Evolutionary conservation across 2,888 invertebrate genomes (phyloP), one percentile per base, ranked within the genome.

Genomic region (Agrilus cyanescens): DNA sequence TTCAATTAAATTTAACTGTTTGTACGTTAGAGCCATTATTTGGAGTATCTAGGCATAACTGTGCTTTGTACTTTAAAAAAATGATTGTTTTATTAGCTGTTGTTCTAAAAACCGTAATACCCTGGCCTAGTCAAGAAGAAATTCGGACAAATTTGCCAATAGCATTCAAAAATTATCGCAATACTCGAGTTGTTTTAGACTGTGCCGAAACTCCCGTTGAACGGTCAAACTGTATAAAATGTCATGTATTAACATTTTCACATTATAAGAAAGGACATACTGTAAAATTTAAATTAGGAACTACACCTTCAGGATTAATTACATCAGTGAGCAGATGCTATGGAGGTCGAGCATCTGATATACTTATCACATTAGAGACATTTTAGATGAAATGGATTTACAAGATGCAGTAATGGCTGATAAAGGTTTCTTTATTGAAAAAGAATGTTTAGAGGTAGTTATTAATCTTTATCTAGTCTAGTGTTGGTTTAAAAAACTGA

Each of bases 261-360:
- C 47, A 50, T 18, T 53, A 54, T 32, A 55, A 55, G 50, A 41
- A 49, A 8, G 32, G 31, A 4, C 40, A 50, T 8, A 56, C 54
- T n/a, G 32, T 52, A 4, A 53, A 56, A 45, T 53, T 53, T 35
- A 49, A 55, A 49, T 49, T 47, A 8, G 55, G 52, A 25, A 51
- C 55, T 7, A 48, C 45, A 43, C 55, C 56, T 15, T 50, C 45
- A 29, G 55, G 52, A 14, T 10, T 49, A 14, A 48, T 56, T 30
- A 49, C 48, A 14, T 53, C 44, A 42, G 41, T 56, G 0, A 56
- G 55, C 36, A 44, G 47, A 38, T 44, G 49, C 5, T 56, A 49
- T 49, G 51, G 50, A 8, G 52, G 51, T 6, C 41, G 49, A 47
- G 47, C 48, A 12, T 51, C 52, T 32, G 53, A 53, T 36, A 53